phyloP scores from a whole-genome alignment of 2,797 vertebrate species.

The Cuniculus paca region DNA sequence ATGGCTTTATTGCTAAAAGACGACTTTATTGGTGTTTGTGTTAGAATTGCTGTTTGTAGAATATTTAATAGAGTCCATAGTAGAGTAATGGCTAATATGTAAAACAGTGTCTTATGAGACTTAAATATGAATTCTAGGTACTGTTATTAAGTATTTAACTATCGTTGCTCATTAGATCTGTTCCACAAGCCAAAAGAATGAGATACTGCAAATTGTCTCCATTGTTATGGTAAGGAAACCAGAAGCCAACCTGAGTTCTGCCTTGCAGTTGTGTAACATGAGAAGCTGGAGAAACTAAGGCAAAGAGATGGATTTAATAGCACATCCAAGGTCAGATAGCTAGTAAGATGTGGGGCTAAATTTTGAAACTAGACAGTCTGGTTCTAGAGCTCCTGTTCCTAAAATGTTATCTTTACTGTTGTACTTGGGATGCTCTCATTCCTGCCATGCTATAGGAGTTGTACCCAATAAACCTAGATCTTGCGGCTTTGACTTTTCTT shows the following conservation, averaged over 20 bases:
- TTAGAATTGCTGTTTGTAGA: conserved; percentile 6
- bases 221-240: neutral
- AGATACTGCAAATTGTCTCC: neutral
- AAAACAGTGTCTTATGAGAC: neutral
- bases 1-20: conserved; percentile 5
- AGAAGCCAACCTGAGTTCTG: neutral
- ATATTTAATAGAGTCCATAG: neutral
- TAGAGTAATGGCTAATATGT: neutral
- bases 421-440: neutral
- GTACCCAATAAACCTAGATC: neutral
- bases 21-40: neutral
- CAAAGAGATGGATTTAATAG: neutral
- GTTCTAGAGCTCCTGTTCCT: neutral
- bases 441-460: neutral
- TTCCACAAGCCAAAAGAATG: neutral
- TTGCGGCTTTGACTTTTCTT: neutral
- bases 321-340: neutral
- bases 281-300: neutral
- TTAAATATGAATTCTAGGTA: neutral
- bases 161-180: neutral
- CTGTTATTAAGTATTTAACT: neutral
- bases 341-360: neutral
- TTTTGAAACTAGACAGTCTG: neutral
- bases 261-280: neutral
- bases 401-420: neutral